Conservation (phyloP, 2,113 vertebrate species). For the Hylia prasina region DNA sequence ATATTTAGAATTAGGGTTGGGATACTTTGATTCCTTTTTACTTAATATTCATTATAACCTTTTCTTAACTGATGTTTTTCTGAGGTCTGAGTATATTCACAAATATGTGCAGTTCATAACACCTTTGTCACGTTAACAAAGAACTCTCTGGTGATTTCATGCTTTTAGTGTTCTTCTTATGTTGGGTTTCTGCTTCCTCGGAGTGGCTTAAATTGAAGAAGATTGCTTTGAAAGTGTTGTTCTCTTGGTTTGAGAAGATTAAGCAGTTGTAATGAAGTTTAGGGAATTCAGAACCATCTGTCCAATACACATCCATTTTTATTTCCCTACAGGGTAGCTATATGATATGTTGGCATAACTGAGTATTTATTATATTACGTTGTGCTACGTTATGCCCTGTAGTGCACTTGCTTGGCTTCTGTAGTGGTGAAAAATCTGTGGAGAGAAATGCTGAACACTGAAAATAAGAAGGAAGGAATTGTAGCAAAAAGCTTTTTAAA, state of each 20-base stretch:
- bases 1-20: background rate
- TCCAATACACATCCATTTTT: background rate
- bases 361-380: background rate
- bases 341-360: background rate
- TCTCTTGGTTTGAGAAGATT: background rate
- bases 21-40: background rate
- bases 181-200: background rate
- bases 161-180: background rate
- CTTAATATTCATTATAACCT: background rate
- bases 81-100: background rate
- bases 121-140: background rate
- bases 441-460: background rate
- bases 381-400: background rate
- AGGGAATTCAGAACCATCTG: background rate
- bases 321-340: background rate
- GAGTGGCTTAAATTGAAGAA: background rate
- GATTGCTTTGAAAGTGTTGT: background rate
- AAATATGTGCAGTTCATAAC: rapidly evolving
- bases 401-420: background rate
- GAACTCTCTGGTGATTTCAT: background rate
- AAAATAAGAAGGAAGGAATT: background rate
- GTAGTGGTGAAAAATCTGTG: background rate
- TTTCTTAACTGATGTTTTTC: background rate
- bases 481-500: background rate
- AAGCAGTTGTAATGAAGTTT: background rate